Conservation (phyloP, 1,140 invertebrate species). For the Drosophila nikananu region DNA sequence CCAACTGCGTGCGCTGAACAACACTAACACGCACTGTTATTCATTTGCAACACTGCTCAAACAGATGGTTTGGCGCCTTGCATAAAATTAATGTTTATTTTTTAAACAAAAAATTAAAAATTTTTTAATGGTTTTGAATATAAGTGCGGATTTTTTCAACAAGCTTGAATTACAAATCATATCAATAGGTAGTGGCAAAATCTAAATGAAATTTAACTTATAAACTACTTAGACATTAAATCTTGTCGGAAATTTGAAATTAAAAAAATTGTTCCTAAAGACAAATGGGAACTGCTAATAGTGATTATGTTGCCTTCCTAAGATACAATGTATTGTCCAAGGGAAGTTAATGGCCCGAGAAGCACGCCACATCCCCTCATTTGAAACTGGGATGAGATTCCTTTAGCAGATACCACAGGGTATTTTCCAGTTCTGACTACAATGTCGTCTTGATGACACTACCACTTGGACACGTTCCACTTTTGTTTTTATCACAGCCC, state of each 20-base stretch:
- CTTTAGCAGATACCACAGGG: not conserved
- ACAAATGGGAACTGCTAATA: not conserved
- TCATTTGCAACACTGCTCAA: conserved; percentile 11
- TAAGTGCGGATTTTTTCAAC: not conserved
- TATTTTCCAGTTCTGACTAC: not conserved
- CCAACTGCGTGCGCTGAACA: not conserved
- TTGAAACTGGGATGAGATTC: not conserved
- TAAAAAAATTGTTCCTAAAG: not conserved
- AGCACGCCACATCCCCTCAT: not conserved
- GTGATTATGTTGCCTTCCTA: not conserved
- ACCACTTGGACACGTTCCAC: conserved; percentile 39
- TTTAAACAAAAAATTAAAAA: not conserved
- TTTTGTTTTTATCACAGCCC: conserved; percentile 66
- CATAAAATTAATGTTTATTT: not conserved
- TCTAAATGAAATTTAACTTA: no score
- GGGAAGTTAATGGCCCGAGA: not conserved
- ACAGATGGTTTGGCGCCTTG: conserved; percentile 23
- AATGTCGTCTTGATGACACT: not conserved
- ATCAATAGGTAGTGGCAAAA: no score
- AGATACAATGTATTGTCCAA: conserved; percentile 1
- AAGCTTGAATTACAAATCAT: not conserved
- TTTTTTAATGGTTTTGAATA: not conserved
- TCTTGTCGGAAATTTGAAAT: no score
- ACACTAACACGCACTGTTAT: conserved; percentile 10
- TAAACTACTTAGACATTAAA: no score